Evolutionary conservation across 2,113 vertebrate genomes (phyloP).

Genomic region (Chloropsis cyanopogon): DNA sequence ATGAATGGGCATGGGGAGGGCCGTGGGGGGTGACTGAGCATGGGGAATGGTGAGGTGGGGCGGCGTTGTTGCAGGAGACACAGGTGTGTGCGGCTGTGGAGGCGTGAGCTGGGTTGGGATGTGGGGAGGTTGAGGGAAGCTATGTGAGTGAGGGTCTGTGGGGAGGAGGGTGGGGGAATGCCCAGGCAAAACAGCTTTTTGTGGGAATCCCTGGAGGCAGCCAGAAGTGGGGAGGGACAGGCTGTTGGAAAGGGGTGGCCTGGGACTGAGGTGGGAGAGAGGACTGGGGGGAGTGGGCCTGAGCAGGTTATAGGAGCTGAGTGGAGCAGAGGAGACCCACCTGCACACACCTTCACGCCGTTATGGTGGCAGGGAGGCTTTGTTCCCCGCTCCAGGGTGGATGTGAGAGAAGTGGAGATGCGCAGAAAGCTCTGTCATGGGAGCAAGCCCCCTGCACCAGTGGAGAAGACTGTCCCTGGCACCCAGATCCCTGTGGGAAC

Average conservation of each 20-base stretch:
- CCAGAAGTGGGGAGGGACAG: neutral
- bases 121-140: too few species aligned
- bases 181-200: rapidly evolving
- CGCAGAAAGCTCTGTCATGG: neutral
- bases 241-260: rapidly evolving
- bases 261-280: neutral
- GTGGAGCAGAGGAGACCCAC: neutral
- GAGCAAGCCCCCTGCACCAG: rapidly evolving
- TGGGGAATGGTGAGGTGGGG: neutral
- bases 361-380: rapidly evolving
- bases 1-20: rapidly evolving
- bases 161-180: neutral
- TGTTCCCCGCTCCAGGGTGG: rapidly evolving
- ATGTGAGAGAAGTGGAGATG: rapidly evolving
- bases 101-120: neutral
- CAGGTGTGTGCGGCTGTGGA: neutral
- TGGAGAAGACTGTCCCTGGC: too few species aligned
- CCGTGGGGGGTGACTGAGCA: too few species aligned
- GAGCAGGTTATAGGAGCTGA: neutral
- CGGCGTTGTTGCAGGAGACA: too few species aligned
- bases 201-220: too few species aligned
- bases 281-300: neutral
- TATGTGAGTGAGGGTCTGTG: neutral
- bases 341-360: neutral
- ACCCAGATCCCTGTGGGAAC: too few species aligned